Percentiles rank a stretch among this genome's conserved stretches.
Evolutionary conservation across 2,113 vertebrate genomes (phyloP).

Genomic region (Rattus rattus): DNA sequence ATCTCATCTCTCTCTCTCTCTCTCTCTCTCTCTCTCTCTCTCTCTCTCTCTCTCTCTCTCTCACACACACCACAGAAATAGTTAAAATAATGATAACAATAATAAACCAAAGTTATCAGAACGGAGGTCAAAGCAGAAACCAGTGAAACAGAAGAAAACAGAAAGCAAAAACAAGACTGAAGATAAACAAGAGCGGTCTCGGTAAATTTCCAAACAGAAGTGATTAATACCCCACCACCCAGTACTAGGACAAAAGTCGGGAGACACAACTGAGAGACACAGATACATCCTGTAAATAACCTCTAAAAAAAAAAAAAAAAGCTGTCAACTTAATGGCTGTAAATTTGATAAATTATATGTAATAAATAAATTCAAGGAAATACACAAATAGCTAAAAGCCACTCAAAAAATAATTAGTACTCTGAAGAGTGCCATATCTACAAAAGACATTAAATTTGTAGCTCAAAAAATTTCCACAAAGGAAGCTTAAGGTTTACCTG

Average conservation of each 20-base stretch:
- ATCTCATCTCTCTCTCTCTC: too few relatives aligned
- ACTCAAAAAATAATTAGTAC: conserved; percentile 7
- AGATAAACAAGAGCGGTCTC: neutral
- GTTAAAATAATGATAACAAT: neutral
- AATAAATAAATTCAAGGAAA: conserved; percentile 3
- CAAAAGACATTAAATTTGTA: neutral
- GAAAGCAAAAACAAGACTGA: conserved; percentile 8
- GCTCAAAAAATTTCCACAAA: conserved; percentile 13
- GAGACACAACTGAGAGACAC: neutral
- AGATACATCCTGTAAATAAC: neutral
- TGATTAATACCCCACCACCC: neutral
- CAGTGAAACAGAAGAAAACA: neutral
- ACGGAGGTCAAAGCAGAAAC: neutral
- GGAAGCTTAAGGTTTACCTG: neutral
- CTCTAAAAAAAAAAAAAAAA: neutral
- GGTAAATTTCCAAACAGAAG: neutral
- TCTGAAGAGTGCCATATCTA: neutral
- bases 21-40: too few relatives aligned
- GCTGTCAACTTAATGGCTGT: neutral
- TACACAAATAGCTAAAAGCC: conserved; percentile 6
- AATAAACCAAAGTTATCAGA: neutral
- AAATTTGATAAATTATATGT: neutral
- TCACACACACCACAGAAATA: neutral
- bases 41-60: too few relatives aligned
- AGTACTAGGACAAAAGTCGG: neutral